phyloP scores from a whole-genome alignment of 2,797 vertebrate genomes.

The Danio jaintianensis region DNA sequence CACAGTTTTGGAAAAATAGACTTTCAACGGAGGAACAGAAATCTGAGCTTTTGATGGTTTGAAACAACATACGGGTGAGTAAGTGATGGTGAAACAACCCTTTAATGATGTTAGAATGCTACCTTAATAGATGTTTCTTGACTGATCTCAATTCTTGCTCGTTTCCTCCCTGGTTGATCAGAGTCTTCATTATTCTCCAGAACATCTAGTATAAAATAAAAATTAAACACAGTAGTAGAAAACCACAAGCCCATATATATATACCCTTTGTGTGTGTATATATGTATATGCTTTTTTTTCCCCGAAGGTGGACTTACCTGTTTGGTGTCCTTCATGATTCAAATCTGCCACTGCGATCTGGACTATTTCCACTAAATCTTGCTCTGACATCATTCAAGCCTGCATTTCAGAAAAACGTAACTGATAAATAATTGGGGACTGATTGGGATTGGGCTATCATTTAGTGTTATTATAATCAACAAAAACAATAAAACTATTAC shows the following conservation, averaged over 20 bases:
- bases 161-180: conserved; percentile 88
- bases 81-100: too few species aligned
- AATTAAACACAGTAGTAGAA: not conserved
- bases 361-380: conserved; percentile 94
- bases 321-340: conserved; percentile 80
- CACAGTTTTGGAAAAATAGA: too few species aligned
- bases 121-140: conserved; percentile 86
- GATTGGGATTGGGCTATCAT: not conserved
- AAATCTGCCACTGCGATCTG: conserved; percentile 97
- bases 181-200: conserved; percentile 90
- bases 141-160: conserved; percentile 86
- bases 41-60: too few species aligned
- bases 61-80: too few species aligned
- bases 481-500: not conserved
- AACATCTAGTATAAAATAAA: conserved; percentile 78
- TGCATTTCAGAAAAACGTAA: conserved; percentile 47
- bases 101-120: not conserved
- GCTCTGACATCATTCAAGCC: conserved; percentile 93
- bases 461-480: not conserved
- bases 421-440: not conserved
- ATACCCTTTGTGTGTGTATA: not conserved
- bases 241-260: not conserved
- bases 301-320: conserved; percentile 77
- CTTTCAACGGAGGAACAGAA: too few species aligned
- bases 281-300: not conserved